Conservation (phyloP, 2,888 invertebrate species). For the Schrankia costaestrigalis region DNA sequence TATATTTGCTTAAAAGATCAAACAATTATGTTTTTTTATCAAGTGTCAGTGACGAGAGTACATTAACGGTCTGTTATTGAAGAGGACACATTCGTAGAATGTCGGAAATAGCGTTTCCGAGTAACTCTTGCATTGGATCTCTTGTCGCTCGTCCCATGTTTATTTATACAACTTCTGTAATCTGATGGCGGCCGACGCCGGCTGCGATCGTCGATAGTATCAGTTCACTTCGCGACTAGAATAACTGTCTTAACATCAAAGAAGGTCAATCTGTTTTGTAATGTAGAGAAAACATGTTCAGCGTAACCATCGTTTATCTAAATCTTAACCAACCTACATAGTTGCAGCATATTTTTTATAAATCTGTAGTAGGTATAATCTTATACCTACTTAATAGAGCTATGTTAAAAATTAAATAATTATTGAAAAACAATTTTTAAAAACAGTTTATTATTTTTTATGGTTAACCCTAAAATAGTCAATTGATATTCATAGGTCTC, state of each 20-base stretch:
- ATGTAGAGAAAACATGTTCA: constrained; percentile 7
- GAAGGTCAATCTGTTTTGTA: constrained; percentile 20
- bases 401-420: no score
- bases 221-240: constrained; percentile 38
- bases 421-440: no score
- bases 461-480: no score
- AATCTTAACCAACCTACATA: neutral
- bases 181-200: constrained; percentile 49
- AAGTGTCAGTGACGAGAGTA: constrained; percentile 11
- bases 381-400: neutral
- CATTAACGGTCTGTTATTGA: constrained; percentile 38
- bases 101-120: constrained; percentile 75
- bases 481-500: no score
- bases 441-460: no score
- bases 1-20: constrained; percentile 5
- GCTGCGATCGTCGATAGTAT: constrained; percentile 41
- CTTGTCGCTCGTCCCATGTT: constrained; percentile 50
- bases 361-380: neutral
- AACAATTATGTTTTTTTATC: constrained; percentile 10
- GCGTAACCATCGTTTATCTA: no score
- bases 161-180: constrained; percentile 40
- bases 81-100: constrained; percentile 62
- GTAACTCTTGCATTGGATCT: constrained; percentile 70
- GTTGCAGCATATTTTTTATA: neutral
- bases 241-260: constrained; percentile 32